Evolutionary conservation across 2,888 invertebrate genomes (phyloP), one percentile per base, ranked within the genome.

Genomic region (Galeruca laticollis): DNA sequence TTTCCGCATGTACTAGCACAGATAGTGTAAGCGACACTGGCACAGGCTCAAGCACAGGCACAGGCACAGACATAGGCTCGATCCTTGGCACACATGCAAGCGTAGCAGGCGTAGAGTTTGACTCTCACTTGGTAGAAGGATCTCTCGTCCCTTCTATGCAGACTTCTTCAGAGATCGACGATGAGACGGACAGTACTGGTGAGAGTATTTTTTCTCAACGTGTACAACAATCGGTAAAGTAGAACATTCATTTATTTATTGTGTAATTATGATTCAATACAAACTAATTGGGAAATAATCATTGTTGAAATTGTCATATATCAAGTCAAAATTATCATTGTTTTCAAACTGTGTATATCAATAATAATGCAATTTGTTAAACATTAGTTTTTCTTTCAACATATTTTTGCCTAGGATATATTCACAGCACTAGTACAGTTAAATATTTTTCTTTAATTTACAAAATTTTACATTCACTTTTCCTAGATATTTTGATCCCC

Each of bases 141-240:
- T 84, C 85, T 82, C 83, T 86, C 84, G 84, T 84, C 84, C 82
- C 84, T 77, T 82, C 83, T 79, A 79, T 81, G 80, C 81, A 80
- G 82, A 80, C 83, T 79, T 82, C 83, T 80, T 82, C 83, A 82
- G 82, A 80, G 78, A 78, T 80, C 84, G 79, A 78, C 82, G 80
- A 64, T 57, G 76, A 78, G 76, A 73, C 77, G 72, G 75, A 75
- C 57, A 77, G 67, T 76, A 78, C 78, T 82, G 83, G 85, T 83
- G 84, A 83, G 83, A 84, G 83, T 82, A 79, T 77, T 80, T 80
- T 80, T 75, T 81, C 63, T 62, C 78, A 76, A 78, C 76, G 64
- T 77, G 75, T 75, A 77, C 76, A 75, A 75, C 77, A 75, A 78
- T 73, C 71, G 35, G 40, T 35, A 62, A 15, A 35, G 2, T 18